phyloP scores from a whole-genome alignment of 2,888 invertebrate species.

The Thereva nobilitata region DNA sequence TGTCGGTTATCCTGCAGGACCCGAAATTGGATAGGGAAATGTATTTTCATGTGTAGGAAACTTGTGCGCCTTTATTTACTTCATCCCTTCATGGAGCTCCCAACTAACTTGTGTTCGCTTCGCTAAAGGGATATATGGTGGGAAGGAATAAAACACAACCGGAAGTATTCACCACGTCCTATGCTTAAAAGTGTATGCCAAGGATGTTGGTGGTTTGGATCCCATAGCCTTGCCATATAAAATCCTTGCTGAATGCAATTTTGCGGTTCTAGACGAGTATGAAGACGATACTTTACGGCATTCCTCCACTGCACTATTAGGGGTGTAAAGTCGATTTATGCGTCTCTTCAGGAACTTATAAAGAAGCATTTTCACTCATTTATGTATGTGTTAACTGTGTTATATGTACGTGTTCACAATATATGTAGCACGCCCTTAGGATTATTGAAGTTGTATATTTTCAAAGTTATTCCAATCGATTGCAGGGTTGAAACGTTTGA shows the following conservation, averaged over 20 bases:
- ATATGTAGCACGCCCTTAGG: no score
- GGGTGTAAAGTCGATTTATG: slow-evolving; percentile 28
- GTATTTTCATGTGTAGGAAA: slow-evolving; percentile 15
- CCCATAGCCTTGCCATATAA: no score
- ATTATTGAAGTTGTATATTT: no score
- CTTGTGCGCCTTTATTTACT: neutral
- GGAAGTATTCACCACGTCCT: no score
- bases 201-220: no score
- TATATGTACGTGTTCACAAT: no score
- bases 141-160: no score
- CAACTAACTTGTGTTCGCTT: slow-evolving; percentile 12
- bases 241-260: slow-evolving; percentile 9
- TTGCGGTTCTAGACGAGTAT: slow-evolving; percentile 16
- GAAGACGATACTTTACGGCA: slow-evolving; percentile 17
- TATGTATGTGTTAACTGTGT: no score
- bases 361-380: no score
- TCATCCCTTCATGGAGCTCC: neutral
- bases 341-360: neutral
- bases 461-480: no score
- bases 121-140: neutral
- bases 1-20: neutral
- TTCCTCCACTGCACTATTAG: slow-evolving; percentile 9
- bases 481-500: no score
- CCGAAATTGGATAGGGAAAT: slow-evolving; percentile 18
- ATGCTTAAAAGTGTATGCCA: no score